These are phyloP conservation scores for Synergus itoensis DNA, from an alignment of 2,888 invertebrate genomes.

Conservation along the genomic window DNA sequence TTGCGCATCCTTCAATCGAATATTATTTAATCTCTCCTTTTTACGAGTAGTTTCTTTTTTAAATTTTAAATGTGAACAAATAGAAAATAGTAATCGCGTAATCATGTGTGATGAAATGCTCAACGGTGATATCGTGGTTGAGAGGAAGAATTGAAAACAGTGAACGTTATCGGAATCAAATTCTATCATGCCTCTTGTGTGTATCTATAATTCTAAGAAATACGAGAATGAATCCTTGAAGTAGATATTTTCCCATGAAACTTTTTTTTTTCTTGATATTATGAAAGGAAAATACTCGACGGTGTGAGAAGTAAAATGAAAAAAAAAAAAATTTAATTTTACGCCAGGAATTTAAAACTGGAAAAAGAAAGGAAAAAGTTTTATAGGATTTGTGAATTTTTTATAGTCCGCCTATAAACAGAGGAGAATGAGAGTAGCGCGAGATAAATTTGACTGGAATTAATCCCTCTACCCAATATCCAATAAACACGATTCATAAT, in stretches of 20 bases:
- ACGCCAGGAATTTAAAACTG: slow-evolving; percentile 6
- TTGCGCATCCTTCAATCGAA: not conserved
- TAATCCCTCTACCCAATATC: not conserved
- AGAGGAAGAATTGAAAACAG: slow-evolving; percentile 7
- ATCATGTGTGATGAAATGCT: slow-evolving; percentile 33
- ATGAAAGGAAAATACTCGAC: slow-evolving; percentile 24
- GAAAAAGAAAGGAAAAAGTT: slow-evolving; percentile 22
- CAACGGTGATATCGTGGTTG: slow-evolving; percentile 33
- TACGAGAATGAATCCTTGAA: not conserved
- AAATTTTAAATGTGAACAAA: slow-evolving; percentile 11
- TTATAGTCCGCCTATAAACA: slow-evolving; percentile 8
- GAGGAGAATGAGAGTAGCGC: not conserved
- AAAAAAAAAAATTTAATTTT: slow-evolving; percentile 23
- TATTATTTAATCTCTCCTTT: not conserved
- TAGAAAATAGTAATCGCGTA: slow-evolving; percentile 27
- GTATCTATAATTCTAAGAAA: not conserved
- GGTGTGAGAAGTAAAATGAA: slow-evolving; percentile 7
- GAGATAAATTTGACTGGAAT: slow-evolving; percentile 18
- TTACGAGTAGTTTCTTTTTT: not conserved
- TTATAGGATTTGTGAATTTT: slow-evolving; percentile 34
- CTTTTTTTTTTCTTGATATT: slow-evolving; percentile 13
- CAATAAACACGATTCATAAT: slow-evolving; percentile 8
- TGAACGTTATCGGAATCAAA: slow-evolving; percentile 25
- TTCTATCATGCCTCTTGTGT: slow-evolving; percentile 13
- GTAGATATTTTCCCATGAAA: slow-evolving; percentile 14